A percentile compares a stretch with the other conserved stretches of the same genome.
phyloP scores from a whole-genome alignment of 2,888 invertebrate genomes.

The Drosophila paramelanica region DNA sequence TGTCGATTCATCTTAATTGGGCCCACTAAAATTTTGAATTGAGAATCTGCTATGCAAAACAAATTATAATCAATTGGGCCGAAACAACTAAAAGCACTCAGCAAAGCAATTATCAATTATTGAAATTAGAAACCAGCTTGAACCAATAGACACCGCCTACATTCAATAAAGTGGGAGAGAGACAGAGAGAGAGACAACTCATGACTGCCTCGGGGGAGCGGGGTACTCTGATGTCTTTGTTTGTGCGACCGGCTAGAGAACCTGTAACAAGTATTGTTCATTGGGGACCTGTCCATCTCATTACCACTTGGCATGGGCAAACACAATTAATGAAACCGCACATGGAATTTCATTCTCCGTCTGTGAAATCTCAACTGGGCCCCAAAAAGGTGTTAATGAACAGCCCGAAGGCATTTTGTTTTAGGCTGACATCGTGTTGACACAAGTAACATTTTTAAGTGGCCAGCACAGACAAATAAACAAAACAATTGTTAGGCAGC shows the following conservation, averaged over 20 bases:
- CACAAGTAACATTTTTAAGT: constrained; percentile 70
- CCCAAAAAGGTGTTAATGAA: constrained; percentile 75
- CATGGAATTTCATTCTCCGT: constrained; percentile 59
- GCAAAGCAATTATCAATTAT: constrained; percentile 70
- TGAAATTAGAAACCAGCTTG: constrained; percentile 65
- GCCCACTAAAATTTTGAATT: not conserved
- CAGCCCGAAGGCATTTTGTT: constrained; percentile 70
- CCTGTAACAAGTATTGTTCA: constrained; percentile 65
- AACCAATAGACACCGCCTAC: constrained; percentile 55
- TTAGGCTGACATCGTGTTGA: constrained; percentile 71
- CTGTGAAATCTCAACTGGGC: constrained; percentile 50
- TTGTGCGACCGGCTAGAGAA: constrained; percentile 55
- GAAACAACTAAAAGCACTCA: constrained; percentile 55
- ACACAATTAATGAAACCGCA: constrained; percentile 77
- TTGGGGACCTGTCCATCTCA: constrained; percentile 58
- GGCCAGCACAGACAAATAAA: constrained; percentile 51
- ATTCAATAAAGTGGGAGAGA: constrained; percentile 3
- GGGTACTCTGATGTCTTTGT: constrained; percentile 49
- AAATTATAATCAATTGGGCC: constrained; percentile 34
- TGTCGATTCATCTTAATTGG: not conserved
- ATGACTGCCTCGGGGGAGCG: not conserved
- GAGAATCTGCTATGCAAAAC: constrained; percentile 19
- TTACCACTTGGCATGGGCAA: constrained; percentile 72
- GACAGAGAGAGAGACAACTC: constrained; percentile 27
- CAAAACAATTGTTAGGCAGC: constrained; percentile 62